A percentile compares a stretch with the other conserved stretches of the same genome.
These are phyloP conservation scores for Argynnis bischoffii DNA, from an alignment of 2,888 invertebrate species.

Conservation along the genomic window DNA sequence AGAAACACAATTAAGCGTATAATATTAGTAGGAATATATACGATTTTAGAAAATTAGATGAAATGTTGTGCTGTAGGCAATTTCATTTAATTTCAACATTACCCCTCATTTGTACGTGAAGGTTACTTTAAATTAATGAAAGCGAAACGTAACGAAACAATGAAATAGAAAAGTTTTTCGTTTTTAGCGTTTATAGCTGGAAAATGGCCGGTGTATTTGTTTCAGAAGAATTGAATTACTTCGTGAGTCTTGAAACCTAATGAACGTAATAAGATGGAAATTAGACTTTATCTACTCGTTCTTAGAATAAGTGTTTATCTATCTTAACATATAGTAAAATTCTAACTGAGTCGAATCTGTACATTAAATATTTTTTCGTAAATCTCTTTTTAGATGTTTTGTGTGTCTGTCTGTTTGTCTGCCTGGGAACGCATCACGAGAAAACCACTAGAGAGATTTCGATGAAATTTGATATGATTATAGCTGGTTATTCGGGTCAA, in stretches of 20 bases:
- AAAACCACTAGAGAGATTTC: too few relatives aligned
- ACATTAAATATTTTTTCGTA: too few relatives aligned
- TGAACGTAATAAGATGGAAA: not conserved
- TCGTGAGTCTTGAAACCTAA: not conserved
- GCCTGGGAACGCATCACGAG: too few relatives aligned
- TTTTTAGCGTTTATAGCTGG: not conserved
- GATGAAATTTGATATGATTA: too few relatives aligned
- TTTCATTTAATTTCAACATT: slow-evolving; percentile 1
- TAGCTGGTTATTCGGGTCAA: too few relatives aligned
- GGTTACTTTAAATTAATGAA: slow-evolving; percentile 5
- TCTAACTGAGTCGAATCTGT: too few relatives aligned
- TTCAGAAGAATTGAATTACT: not conserved
- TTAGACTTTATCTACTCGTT: too few relatives aligned
- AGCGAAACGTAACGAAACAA: not conserved
- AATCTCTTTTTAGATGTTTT: too few relatives aligned
- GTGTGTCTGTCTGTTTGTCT: too few relatives aligned
- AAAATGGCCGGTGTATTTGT: not conserved
- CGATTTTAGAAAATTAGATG: not conserved
- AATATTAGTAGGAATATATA: not conserved
- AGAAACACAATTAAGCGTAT: not conserved
- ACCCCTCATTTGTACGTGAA: not conserved
- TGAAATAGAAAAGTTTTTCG: not conserved
- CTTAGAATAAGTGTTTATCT: too few relatives aligned
- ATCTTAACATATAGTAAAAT: too few relatives aligned
- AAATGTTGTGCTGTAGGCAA: not conserved